A percentile compares a stretch with the other conserved stretches of the same genome.
Conservation (phyloP, 2,888 invertebrate species). For the Drosophila quinaria region DNA sequence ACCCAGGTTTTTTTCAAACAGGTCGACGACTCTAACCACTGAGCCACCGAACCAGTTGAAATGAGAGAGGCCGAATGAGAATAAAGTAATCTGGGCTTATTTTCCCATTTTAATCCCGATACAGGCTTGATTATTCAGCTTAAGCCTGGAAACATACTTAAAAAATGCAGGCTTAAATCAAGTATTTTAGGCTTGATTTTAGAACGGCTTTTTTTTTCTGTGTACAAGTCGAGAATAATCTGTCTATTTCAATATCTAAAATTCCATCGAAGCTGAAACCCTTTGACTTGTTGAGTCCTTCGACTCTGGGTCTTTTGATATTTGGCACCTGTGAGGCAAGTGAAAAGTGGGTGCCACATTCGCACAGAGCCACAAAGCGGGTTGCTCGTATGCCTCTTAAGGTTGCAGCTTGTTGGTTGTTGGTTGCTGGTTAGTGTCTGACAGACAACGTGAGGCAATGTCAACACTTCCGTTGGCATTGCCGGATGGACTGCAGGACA, state of each 20-base stretch:
- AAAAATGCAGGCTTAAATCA: too few relatives aligned
- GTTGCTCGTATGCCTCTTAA: constrained; percentile 35
- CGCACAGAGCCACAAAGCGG: constrained; percentile 35
- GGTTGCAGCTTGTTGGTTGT: background rate
- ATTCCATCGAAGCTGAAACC: background rate
- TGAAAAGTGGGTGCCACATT: constrained; percentile 1
- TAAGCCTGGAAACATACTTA: too few relatives aligned
- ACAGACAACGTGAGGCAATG: constrained; percentile 41
- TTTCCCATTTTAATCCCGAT: too few relatives aligned
- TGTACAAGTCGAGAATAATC: background rate
- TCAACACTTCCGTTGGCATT: constrained; percentile 65
- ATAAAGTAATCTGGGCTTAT: too few relatives aligned
- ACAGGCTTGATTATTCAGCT: too few relatives aligned
- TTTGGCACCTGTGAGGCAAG: constrained; percentile 16
- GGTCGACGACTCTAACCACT: too few relatives aligned
- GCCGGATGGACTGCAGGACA: constrained; percentile 43
- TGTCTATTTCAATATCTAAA: background rate
- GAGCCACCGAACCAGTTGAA: too few relatives aligned
- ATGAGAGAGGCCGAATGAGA: too few relatives aligned
- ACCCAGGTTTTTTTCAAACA: too few relatives aligned
- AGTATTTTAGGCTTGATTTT: too few relatives aligned
- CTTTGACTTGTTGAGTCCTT: constrained; percentile 3
- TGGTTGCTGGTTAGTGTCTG: constrained; percentile 1
- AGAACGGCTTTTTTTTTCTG: too few relatives aligned
- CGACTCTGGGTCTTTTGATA: background rate